phyloP scores from a whole-genome alignment of 2,888 invertebrate species.

The Agriotes lineatus region DNA sequence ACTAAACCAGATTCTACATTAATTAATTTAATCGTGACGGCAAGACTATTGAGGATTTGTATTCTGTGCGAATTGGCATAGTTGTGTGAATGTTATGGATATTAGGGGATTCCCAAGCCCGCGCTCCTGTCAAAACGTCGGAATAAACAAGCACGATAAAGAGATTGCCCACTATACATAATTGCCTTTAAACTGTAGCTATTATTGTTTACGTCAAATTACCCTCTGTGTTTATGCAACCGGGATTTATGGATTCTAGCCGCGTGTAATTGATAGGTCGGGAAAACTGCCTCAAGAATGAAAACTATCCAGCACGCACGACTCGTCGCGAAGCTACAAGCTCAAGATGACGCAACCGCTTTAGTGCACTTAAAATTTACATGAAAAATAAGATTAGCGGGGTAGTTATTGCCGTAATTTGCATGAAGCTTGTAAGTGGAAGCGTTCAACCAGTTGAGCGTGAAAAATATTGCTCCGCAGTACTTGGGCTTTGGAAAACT shows the following conservation, averaged over 20 bases:
- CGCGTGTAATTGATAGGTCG: too few species aligned
- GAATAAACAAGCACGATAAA: conserved; percentile 35
- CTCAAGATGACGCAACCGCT: conserved; percentile 15
- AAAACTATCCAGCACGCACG: background rate
- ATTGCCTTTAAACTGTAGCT: conserved; percentile 25
- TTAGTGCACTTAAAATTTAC: conserved; percentile 31
- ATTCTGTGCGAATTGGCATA: conserved; percentile 47
- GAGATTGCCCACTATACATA: conserved; percentile 38
- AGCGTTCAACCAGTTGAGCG: conserved; percentile 28
- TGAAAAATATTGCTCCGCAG: conserved; percentile 28
- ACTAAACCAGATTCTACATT: conserved; percentile 51
- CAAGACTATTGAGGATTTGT: conserved; percentile 54
- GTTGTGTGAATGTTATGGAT: conserved; percentile 50
- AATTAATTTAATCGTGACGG: conserved; percentile 53
- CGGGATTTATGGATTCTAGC: background rate
- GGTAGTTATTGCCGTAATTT: conserved; percentile 33
- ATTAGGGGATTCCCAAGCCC: conserved; percentile 49
- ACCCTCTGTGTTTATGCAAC: background rate
- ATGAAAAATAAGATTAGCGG: conserved; percentile 31
- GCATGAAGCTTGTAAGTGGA: conserved; percentile 31
- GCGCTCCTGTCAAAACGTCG: conserved; percentile 45
- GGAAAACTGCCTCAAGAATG: background rate
- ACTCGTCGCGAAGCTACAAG: background rate
- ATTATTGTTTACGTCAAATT: conserved; percentile 22
- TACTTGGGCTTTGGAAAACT: conserved; percentile 14